Percentiles rank a stretch among this genome's conserved stretches.
phyloP scores from a whole-genome alignment of 2,797 vertebrate species.

The Schizopygopsis pylzovi region DNA sequence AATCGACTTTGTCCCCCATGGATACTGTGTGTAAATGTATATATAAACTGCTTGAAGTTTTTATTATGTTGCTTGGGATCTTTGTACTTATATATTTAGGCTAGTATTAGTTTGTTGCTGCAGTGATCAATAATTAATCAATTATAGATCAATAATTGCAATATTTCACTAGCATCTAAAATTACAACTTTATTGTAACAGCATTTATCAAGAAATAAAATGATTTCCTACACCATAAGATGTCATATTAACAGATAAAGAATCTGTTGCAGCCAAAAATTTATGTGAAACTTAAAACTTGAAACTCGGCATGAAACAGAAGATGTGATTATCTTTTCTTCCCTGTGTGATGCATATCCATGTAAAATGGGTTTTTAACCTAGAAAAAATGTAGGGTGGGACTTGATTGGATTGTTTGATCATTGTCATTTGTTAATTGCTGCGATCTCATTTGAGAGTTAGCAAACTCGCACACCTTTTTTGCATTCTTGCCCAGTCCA shows the following conservation, averaged over 20 bases:
- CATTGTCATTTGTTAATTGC: not conserved
- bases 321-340: too few species aligned
- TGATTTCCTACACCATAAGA: not conserved
- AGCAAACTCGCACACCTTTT: constrained; percentile 76
- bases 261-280: not conserved
- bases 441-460: not conserved
- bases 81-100: not conserved
- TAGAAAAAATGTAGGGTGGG: not conserved
- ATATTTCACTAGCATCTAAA: not conserved
- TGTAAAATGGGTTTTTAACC: not conserved
- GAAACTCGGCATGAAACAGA: too few species aligned
- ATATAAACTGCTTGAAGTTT: not conserved
- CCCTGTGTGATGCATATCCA: not conserved
- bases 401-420: not conserved
- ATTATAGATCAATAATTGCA: not conserved
- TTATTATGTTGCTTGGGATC: not conserved
- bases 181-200: not conserved
- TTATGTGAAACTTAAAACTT: not conserved
- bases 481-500: constrained; percentile 90
- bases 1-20: too few species aligned
- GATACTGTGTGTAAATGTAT: not conserved
- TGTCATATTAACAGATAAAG: not conserved
- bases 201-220: not conserved
- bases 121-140: not conserved
- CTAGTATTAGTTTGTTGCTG: not conserved